Conservation (phyloP, 2,113 vertebrate species). For the Bos javanicus region DNA sequence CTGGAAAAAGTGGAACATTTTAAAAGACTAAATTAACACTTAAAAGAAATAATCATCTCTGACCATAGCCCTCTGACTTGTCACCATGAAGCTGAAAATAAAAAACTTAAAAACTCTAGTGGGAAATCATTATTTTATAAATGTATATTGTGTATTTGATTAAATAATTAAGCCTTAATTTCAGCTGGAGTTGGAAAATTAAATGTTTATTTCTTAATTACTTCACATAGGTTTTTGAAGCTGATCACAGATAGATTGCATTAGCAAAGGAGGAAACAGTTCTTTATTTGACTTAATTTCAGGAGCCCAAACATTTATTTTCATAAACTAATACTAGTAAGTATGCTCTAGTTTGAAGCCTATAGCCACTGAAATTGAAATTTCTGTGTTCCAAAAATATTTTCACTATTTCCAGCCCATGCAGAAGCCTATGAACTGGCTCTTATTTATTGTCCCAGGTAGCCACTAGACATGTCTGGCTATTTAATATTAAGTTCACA, state of each 20-base stretch:
- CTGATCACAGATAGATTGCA: neutral
- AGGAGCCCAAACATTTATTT: neutral
- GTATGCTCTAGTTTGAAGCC: neutral
- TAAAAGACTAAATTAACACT: neutral
- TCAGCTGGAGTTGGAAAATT: neutral
- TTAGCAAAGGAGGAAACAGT: neutral
- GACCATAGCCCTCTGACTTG: neutral
- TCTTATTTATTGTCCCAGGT: neutral
- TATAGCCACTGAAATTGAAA: neutral
- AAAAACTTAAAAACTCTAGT: neutral
- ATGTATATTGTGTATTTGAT: neutral
- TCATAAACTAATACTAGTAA: neutral
- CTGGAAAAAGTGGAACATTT: neutral
- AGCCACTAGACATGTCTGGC: neutral
- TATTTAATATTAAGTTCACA: neutral
- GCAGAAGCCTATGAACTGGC: neutral
- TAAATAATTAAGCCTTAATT: neutral
- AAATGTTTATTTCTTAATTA: neutral
- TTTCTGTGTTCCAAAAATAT: neutral
- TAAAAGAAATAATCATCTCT: neutral
- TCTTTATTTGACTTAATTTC: neutral
- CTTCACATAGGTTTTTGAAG: neutral
- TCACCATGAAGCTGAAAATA: neutral
- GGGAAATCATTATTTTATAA: neutral
- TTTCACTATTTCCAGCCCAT: neutral